Evolutionary conservation across 2,888 invertebrate species (phyloP).

Genomic region (Gibbula magus): DNA sequence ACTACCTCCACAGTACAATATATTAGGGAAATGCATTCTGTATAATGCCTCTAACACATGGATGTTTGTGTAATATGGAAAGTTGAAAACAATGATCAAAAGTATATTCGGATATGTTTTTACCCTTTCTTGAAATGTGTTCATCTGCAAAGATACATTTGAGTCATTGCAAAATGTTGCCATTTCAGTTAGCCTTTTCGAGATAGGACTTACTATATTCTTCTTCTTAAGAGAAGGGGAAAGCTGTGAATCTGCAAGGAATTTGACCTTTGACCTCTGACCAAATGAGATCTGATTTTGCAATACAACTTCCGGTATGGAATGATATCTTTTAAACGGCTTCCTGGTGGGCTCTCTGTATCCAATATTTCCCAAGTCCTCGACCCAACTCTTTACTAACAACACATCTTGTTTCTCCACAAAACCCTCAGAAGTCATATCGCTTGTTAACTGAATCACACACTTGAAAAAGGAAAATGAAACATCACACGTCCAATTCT

Average conservation of each 20-base stretch:
- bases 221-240: neutral
- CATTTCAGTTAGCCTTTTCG: neutral
- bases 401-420: slow-evolving; percentile 1
- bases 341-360: slow-evolving; percentile 23
- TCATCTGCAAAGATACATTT: neutral
- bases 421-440: slow-evolving; percentile 35
- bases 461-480: slow-evolving; percentile 42
- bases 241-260: neutral
- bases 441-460: slow-evolving; percentile 37
- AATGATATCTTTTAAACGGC: neutral
- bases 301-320: neutral
- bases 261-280: slow-evolving; percentile 31
- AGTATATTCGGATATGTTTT: slow-evolving; percentile 11
- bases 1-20: slow-evolving; percentile 21
- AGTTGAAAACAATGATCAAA: slow-evolving; percentile 22
- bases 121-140: neutral
- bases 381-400: slow-evolving; percentile 2
- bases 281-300: slow-evolving; percentile 22
- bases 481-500: slow-evolving; percentile 46
- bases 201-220: too few relatives aligned
- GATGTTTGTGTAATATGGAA: neutral
- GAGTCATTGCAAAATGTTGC: neutral
- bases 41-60: neutral
- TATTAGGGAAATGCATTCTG: slow-evolving; percentile 19
- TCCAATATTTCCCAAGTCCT: neutral